Conservation (phyloP, 2,113 vertebrate species). For the Calonectris borealis region DNA sequence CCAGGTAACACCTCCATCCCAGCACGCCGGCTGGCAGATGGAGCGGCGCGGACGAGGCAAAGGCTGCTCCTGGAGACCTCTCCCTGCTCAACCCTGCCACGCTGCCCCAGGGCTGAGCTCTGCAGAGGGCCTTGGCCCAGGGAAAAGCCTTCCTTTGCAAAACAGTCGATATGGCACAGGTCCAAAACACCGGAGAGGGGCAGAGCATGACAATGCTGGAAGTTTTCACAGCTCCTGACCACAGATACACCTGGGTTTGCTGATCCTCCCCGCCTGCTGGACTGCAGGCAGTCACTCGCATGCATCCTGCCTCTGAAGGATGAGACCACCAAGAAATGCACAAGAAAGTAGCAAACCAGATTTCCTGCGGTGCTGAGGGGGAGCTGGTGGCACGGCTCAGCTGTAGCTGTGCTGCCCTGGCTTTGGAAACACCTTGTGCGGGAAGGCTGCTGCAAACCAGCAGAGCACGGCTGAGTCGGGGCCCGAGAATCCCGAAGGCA, state of each 20-base stretch:
- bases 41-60: accelerated
- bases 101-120: background rate
- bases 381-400: background rate
- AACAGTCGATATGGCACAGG: background rate
- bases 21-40: background rate
- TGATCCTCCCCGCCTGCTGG: background rate
- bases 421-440: background rate
- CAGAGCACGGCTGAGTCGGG: accelerated
- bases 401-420: background rate
- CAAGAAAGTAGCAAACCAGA: background rate
- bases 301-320: background rate
- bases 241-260: background rate
- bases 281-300: background rate
- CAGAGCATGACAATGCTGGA: background rate
- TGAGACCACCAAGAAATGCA: background rate
- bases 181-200: background rate
- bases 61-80: background rate
- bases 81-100: background rate
- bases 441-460: background rate
- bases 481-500: background rate
- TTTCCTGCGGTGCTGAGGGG: background rate
- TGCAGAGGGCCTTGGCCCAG: background rate
- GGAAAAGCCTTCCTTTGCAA: background rate
- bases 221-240: background rate
- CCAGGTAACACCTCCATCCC: background rate